These are phyloP conservation scores for Tapirus terrestris DNA, from an alignment of 2,113 vertebrate genomes.

Conservation along the genomic window DNA sequence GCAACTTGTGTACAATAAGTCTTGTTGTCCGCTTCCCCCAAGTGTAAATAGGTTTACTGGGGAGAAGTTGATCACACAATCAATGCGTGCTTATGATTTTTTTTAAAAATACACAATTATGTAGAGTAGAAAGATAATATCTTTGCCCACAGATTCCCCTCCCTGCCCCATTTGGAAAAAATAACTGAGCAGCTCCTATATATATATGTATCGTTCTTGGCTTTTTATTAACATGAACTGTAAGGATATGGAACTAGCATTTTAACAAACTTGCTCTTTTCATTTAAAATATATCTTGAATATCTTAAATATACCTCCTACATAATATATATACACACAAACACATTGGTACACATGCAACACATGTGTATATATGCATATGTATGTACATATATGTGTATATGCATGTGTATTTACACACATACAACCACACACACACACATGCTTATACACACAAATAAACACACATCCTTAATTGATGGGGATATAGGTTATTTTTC, in stretches of 20 bases:
- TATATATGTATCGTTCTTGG: not conserved
- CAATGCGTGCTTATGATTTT: not conserved
- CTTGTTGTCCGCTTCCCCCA: not conserved
- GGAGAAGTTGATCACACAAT: not conserved
- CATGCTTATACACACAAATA: not conserved
- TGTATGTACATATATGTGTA: not conserved
- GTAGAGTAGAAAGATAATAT: not conserved
- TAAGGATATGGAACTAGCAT: not conserved
- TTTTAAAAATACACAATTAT: not conserved
- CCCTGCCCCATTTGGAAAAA: not conserved
- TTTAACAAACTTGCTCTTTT: not conserved
- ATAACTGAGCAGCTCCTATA: not conserved
- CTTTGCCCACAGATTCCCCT: not conserved
- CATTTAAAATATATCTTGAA: not conserved
- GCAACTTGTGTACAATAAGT: accelerated
- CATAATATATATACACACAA: not conserved
- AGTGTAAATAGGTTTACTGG: not conserved
- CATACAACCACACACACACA: not conserved
- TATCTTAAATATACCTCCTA: not conserved
- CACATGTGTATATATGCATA: too few relatives aligned
- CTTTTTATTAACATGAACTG: not conserved
- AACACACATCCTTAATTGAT: not conserved
- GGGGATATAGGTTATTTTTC: not conserved
- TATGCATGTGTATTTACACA: not conserved
- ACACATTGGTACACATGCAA: not conserved